A percentile compares a stretch with the other conserved stretches of the same genome.
phyloP scores from a whole-genome alignment of 2,797 vertebrate species.

The Anableps anableps region DNA sequence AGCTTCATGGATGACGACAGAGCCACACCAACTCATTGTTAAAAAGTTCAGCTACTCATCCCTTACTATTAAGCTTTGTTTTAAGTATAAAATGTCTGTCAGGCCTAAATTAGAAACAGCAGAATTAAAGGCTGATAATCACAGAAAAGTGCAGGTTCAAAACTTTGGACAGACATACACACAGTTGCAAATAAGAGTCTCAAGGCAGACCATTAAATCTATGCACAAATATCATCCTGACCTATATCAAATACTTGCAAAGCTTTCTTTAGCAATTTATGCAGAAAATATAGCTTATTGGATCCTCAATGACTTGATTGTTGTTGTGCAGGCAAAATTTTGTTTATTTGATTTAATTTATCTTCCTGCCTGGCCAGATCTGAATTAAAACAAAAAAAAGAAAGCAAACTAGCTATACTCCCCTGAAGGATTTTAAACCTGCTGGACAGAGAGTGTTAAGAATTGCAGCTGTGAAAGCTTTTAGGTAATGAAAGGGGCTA shows the following conservation, averaged over 20 bases:
- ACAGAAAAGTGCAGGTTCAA: background rate
- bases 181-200: background rate
- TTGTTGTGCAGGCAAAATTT: constrained; percentile 12
- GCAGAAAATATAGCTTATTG: constrained; percentile 8
- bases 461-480: constrained; percentile 5
- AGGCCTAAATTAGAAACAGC: background rate
- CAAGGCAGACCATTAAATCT: constrained; percentile 16
- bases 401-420: background rate
- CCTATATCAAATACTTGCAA: background rate
- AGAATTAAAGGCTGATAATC: background rate
- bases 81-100: background rate
- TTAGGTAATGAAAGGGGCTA: background rate
- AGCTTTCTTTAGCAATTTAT: constrained; percentile 10
- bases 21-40: constrained; percentile 25
- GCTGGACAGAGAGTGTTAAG: background rate
- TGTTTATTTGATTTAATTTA: constrained; percentile 7
- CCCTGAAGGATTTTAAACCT: background rate
- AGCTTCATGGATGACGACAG: constrained; percentile 6
- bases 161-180: background rate
- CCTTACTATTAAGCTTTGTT: constrained; percentile 11
- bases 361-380: background rate
- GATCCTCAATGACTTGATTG: background rate
- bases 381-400: constrained; percentile 15
- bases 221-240: constrained; percentile 19
- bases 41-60: background rate